Conservation (phyloP, 2,888 invertebrate species). For the Brassicogethes aeneus region DNA sequence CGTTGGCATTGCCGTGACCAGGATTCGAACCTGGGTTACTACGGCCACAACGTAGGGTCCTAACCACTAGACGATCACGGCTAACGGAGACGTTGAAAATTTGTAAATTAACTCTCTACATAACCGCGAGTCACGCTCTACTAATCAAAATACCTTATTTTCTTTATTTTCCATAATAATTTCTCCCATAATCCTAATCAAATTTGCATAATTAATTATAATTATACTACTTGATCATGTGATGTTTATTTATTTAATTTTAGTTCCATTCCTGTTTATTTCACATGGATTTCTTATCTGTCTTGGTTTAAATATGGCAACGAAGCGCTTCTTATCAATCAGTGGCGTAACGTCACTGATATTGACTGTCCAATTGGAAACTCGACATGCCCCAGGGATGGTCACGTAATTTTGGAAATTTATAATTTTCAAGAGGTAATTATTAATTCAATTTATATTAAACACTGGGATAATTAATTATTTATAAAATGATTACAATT, state of each 20-base stretch:
- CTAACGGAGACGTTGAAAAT: constrained; percentile 20
- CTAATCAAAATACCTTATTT: too few relatives aligned
- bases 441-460: constrained; percentile 2
- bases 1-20: constrained; percentile 46
- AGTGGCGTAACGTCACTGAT: constrained; percentile 71
- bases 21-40: constrained; percentile 55
- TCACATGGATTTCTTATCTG: constrained; percentile 77
- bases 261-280: constrained; percentile 76
- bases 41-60: constrained; percentile 53
- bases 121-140: too few relatives aligned
- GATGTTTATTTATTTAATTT: too few relatives aligned
- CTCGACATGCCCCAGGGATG: constrained; percentile 69
- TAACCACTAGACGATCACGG: constrained; percentile 39
- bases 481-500: constrained; percentile 2
- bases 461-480: neutral
- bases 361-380: constrained; percentile 60
- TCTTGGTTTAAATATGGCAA: constrained; percentile 93
- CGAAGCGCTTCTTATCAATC: constrained; percentile 80
- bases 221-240: too few relatives aligned
- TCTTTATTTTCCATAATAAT: too few relatives aligned
- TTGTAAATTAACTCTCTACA: too few relatives aligned
- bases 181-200: too few relatives aligned
- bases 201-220: too few relatives aligned
- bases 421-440: constrained; percentile 67
- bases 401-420: constrained; percentile 68